Evolutionary conservation across 2,113 vertebrate species (phyloP), one percentile per base, ranked within the genome.

Genomic region (Zapus hudsonius): DNA sequence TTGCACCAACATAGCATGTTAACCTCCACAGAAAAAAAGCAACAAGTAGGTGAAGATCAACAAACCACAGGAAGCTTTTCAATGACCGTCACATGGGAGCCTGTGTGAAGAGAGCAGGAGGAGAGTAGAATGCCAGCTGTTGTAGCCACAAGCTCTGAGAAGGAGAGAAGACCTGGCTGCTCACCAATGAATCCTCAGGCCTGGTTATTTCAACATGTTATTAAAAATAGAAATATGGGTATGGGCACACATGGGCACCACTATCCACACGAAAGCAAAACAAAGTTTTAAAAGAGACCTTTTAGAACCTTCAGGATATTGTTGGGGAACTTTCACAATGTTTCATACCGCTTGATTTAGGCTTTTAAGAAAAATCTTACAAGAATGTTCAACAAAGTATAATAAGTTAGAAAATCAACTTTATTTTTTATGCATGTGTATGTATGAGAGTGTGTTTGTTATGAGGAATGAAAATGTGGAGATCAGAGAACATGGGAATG

Each of bases 41-140:
- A 97, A 95, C 94, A 95, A 97, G 94, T 82, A 97, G 95, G 95
- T 97, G 87, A 95, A 94, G 95, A 96, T 93, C 96, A 97, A 93
- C 94, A 95, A 95, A 96, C 87, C 83, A 93, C 90, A 96, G 95
- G 93, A 95, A 95, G 89, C 75, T 93, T 95, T 92, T 96, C 93
- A 97, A 92, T 96, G 92, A 94, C 93, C 94, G 96, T 97, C 95
- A 95, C 90, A 93, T 95, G 94, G 84, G 96, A 95, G 85, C 79
- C 75, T 61, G 64, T 69, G 80, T 94, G 91, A 93, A 94, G 93
- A 59, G 84, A 95, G 72, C 89, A 96, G 87, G 67, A 92, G 79
- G 66, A 91, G 95, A 87, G 89, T 83, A 75, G 74, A 81, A 92
- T 74, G 64, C 89, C 87, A 96, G 95, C 93, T 92, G 89, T 95